Base-by-base conservation (phyloP, 2,888 invertebrate species). In the Atherix ibis region DNA sequence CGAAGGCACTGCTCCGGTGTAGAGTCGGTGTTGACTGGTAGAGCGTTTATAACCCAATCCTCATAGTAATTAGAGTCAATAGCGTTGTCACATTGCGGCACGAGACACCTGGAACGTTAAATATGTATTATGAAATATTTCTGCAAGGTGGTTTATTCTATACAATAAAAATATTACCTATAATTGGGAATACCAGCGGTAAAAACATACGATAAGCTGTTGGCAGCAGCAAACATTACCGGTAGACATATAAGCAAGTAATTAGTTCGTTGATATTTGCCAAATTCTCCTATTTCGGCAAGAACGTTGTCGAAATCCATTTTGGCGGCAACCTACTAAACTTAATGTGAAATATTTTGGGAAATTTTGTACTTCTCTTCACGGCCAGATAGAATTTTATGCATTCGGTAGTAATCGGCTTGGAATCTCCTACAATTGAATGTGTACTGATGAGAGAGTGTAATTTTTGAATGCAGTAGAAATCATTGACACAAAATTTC, bases 221-320 rank as follows among this genome's bases (percentile, higher is more conserved):
- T 71, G 5, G 69, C 69, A 2, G 70, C 71, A 10, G 63, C 67
- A 50, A 72, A 71, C 38, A 71, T 52, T 10, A 71, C 68, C 1
- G 72, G 71, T 28, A 72, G 46, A 50, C 71, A 71, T 25, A 71
- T 60, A 27, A 72, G 54, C 18, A 66, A 43, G 48, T 70, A 73
- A 33, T 66, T 68, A 13, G 58, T 60, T 35, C 65, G 58, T 51
- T 73, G 73, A 46, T 65, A 73, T 26, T 56, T 56, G 5, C 72
- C 73, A 39, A 73, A 62, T 47, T 72, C 70, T 2, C 72, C 73
- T 22, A 73, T 61, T 48, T 71, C 67, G 34, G 63, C 67, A 27
- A 73, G 53, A 42, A 73, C 63, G 36, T 66, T 65, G 50, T 73
- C 73, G 48, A 73, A 70, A 58, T 74, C 69, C 65, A 73, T 68